Evolutionary conservation across 2,888 invertebrate species (phyloP).

Genomic region (Tetanocera ferruginea): DNA sequence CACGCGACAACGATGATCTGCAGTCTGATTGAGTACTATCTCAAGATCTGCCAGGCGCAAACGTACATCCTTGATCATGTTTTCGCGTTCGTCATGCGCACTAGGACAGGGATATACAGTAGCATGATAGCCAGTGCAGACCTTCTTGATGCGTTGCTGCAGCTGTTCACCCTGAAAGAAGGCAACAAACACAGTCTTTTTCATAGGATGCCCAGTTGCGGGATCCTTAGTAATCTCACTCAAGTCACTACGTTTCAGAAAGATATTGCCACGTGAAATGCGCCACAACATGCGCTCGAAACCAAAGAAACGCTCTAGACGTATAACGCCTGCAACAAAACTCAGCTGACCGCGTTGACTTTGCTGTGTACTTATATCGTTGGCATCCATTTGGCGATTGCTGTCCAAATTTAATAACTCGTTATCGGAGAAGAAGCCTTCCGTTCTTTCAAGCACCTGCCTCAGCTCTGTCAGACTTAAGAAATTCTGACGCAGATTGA

Average conservation of each 20-base stretch:
- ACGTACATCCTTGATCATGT: conserved; percentile 86
- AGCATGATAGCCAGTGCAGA: conserved; percentile 89
- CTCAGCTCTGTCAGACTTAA: conserved; percentile 91
- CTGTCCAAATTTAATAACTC: conserved; percentile 64
- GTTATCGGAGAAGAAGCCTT: conserved; percentile 70
- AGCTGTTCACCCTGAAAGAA: conserved; percentile 90
- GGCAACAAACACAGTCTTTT: conserved; percentile 86
- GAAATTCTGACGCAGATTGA: conserved; percentile 91
- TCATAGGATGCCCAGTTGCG: conserved; percentile 76
- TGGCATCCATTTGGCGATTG: conserved; percentile 77
- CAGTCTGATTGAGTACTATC: conserved; percentile 83
- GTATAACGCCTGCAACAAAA: conserved; percentile 89
- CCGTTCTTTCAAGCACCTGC: conserved; percentile 93
- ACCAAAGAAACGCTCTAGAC: conserved; percentile 82
- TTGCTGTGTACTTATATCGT: conserved; percentile 70
- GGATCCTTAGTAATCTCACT: conserved; percentile 81
- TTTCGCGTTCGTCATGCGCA: conserved; percentile 80
- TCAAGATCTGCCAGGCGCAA: conserved; percentile 86
- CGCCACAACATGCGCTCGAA: conserved; percentile 92
- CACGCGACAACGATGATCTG: conserved; percentile 86
- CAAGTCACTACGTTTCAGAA: conserved; percentile 83
- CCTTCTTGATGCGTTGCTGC: conserved; percentile 87
- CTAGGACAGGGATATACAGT: conserved; percentile 90
- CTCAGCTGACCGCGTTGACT: conserved; percentile 70
- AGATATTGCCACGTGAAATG: conserved; percentile 88